phyloP scores from a whole-genome alignment of 2,113 vertebrate genomes.

The Gymnarchus niloticus region DNA sequence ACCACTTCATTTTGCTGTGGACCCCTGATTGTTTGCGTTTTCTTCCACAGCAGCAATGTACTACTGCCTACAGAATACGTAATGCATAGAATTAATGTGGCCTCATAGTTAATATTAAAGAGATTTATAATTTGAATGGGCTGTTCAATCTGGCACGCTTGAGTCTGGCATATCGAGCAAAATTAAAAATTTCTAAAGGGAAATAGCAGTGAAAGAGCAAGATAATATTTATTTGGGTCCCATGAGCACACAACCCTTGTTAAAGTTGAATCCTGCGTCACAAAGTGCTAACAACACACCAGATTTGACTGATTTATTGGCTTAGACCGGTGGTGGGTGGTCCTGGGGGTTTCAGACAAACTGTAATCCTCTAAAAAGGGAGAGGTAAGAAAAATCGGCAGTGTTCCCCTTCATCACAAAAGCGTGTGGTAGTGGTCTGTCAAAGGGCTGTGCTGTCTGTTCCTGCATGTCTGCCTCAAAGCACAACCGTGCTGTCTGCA shows the following conservation, averaged over 20 bases:
- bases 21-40: background rate
- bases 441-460: background rate
- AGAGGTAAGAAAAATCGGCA: too few species aligned
- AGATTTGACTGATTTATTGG: slow-evolving; percentile 21
- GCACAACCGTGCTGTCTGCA: background rate
- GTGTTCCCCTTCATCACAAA: too few species aligned
- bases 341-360: background rate
- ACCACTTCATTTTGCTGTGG: slow-evolving; percentile 13
- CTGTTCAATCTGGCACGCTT: slow-evolving; percentile 22
- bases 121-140: background rate
- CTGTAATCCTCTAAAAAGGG: too few species aligned
- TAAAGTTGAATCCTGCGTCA: slow-evolving; percentile 42
- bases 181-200: background rate
- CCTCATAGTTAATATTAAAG: slow-evolving; percentile 5
- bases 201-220: slow-evolving; percentile 22
- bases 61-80: slow-evolving; percentile 1
- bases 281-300: slow-evolving; percentile 34
- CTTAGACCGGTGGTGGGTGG: slow-evolving; percentile 34
- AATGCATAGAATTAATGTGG: slow-evolving; percentile 15
- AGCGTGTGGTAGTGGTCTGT: too few species aligned
- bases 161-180: background rate
- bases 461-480: background rate
- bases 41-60: background rate
- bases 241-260: slow-evolving; percentile 57
- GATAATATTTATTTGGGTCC: slow-evolving; percentile 23